Base-by-base conservation (phyloP, 1,140 invertebrate genomes). In the Drosophila tsacasi region DNA sequence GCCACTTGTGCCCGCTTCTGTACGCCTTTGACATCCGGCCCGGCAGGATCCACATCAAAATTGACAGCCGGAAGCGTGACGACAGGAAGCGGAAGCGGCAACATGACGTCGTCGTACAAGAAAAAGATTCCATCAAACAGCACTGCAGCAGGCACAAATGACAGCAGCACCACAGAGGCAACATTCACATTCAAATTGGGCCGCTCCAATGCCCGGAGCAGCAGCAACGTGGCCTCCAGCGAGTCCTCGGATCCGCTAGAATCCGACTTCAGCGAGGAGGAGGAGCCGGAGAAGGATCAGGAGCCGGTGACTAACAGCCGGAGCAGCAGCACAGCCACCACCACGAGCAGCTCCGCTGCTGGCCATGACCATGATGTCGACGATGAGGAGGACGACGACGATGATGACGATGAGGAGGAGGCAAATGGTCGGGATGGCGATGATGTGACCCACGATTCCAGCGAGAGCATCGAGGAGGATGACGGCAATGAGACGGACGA, bases 161-260 rank as follows among this genome's bases (percentile, higher is more conserved):
- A 86, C 68, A 82, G 63, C 66, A 80, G 61, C 62, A 85, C 71
- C 40, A 81, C 90, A 83, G 91, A 92, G 49, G 76, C 90, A 54
- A 91, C 91, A 78, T 90, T 84, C 68, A 90, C 90, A 82, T 76
- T 92, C 52, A 92, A 92, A 84, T 77, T 92, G 71, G 83, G 84
- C 19, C 74, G 79, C 60, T 30, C 68, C 19, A 66, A 52, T 35
- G 74, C 65, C 15, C 44, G 58, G 19, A 66, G 68, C 42, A 62
- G 79, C 44, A 78, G 69, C 58, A 90, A 79, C 27, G 72, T 83
- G 10, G 83, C 80, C 42, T 91, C 86, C 47, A 91, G 86, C 72
- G 92, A 92, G 75, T 93, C 90, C 50, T 92, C 92, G 58, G 92
- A 93, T 91, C 90, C 90, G 4, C 54, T 92, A 35, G 92, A 92